Percentiles rank a stretch among this genome's conserved stretches.
Conservation (phyloP, 2,797 vertebrate species). For the Danio choprae region DNA sequence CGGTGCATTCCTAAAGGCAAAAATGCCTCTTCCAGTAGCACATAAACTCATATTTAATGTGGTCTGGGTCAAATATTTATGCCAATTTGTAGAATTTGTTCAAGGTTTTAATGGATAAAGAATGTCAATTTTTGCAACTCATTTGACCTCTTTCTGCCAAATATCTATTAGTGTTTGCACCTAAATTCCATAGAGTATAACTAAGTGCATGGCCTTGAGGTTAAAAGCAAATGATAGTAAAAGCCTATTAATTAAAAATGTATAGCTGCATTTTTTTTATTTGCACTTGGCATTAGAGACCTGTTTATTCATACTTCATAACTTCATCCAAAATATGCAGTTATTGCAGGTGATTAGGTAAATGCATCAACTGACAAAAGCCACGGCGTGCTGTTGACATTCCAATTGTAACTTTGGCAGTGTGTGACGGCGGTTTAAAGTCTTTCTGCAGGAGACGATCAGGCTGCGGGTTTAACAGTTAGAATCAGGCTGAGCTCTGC, state of each 20-base stretch:
- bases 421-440: not conserved
- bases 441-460: constrained; percentile 4
- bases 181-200: not conserved
- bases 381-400: not conserved
- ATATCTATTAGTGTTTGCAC: not conserved
- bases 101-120: not conserved
- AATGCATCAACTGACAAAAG: not conserved
- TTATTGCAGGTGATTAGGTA: not conserved
- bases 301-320: not conserved
- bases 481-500: constrained; percentile 15
- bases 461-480: constrained; percentile 7
- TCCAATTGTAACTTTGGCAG: constrained; percentile 6
- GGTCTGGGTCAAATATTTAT: not conserved
- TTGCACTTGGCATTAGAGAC: not conserved
- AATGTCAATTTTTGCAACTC: not conserved
- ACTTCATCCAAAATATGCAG: not conserved
- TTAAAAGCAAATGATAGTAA: not conserved
- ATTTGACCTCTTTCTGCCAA: not conserved
- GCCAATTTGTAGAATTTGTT: not conserved
- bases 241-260: not conserved
- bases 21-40: not conserved
- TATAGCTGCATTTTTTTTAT: not conserved
- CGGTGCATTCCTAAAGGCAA: no score
- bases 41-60: not conserved
- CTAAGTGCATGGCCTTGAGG: not conserved